Base-by-base conservation (phyloP, 2,797 vertebrate species). In the Rhinichthys osculus region DNA sequence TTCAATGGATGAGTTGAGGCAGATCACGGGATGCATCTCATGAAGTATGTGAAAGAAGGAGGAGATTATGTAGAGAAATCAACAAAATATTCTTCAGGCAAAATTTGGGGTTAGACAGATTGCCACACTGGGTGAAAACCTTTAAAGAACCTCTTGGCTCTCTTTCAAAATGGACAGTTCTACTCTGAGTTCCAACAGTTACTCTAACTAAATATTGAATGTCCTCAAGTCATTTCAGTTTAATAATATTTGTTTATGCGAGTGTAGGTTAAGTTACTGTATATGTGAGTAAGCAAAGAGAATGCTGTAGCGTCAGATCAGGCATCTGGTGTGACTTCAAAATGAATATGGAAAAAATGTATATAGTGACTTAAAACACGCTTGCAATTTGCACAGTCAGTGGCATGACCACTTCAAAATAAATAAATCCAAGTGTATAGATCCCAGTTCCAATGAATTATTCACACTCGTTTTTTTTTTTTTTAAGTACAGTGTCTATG, bases 401-500 rank as follows among this genome's bases (percentile, higher is more conserved):
- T 35, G 27, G 21, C n/a, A 27, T 76, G 9, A 35, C 44, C 71
- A 66, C 47, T 70, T 57, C 19, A 70, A 72, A 7, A 47, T 69
- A 78, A 82, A 78, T 47, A 52, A 76, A 70, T 69, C 3, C 5
- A 33, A 47, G 30, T 27, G 2, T 7, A 54, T 83, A 59, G 9
- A 33, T 52, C 42, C 16, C 30, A 52, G 38, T n/a, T 79, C 42
- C 13, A 83, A 72, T 71, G 19, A 72, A 59, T 59, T 16, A 59
- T 82, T 86, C 7, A 82, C 16, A 23, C 17, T 16, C n/a, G 14
- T n/a, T 81, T 73, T 73, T 71, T 38, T 9, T 8, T 2, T 67
- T 4, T 27, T 3, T 27, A 35, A 82, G 16, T 4, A 70, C 23
- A 72, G 52, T 84, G 38, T 84, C 27, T 54, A 81, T 71, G 72